Evolutionary conservation across 2,888 invertebrate species (phyloP).

Genomic region (Dendrolimus houi): DNA sequence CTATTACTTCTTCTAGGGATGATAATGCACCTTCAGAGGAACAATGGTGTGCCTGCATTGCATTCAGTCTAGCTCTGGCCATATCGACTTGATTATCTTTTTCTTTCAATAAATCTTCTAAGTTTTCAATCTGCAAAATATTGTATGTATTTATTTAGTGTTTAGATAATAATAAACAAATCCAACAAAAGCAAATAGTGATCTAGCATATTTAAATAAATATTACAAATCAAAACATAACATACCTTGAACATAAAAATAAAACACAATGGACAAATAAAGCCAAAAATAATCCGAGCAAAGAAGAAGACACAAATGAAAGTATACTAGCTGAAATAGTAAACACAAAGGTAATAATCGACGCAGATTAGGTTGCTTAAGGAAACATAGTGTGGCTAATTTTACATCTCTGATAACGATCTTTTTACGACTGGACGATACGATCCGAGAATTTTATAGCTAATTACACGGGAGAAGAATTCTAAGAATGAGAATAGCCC

Average conservation of each 20-base stretch:
- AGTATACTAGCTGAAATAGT: background rate
- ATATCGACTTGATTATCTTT: constrained; percentile 98
- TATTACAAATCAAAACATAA: constrained; percentile 16
- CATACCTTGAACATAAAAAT: constrained; percentile 25
- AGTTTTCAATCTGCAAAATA: constrained; percentile 90
- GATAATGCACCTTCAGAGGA: constrained; percentile 95
- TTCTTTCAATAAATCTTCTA: constrained; percentile 97
- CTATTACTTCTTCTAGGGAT: constrained; percentile 95
- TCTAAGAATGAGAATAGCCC: no score
- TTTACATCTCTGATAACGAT: background rate
- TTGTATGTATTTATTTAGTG: constrained; percentile 1
- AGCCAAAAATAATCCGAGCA: background rate
- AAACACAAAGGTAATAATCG: background rate
- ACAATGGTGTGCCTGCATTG: constrained; percentile 96
- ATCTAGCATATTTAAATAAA: constrained; percentile 9
- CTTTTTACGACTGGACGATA: background rate
- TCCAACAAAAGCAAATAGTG: constrained; percentile 4
- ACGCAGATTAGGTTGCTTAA: background rate
- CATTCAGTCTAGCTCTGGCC: constrained; percentile 91
- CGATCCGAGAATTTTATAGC: background rate
- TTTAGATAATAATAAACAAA: constrained; percentile 6
- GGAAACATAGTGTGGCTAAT: no score
- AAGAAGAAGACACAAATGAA: background rate
- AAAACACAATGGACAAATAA: constrained; percentile 1
- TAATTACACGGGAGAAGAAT: background rate